phyloP scores from a whole-genome alignment of 2,888 invertebrate genomes.

The Argyresthia albistria region DNA sequence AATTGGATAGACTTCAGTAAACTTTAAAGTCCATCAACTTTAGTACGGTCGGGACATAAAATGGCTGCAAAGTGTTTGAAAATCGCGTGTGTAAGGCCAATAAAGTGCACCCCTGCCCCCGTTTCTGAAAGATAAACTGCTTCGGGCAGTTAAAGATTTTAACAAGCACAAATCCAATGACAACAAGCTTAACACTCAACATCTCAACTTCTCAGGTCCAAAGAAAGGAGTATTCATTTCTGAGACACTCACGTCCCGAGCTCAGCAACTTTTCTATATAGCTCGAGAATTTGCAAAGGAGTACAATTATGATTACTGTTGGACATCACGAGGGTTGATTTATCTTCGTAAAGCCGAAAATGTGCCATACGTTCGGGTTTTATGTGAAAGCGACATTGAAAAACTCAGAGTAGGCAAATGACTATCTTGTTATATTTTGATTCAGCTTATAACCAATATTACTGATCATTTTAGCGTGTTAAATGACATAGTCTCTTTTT shows the following conservation, averaged over 20 bases:
- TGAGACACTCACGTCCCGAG: not conserved
- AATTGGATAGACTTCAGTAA: slow-evolving; percentile 28
- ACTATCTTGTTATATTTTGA: not conserved
- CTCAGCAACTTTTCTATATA: not conserved
- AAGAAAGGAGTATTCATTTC: not conserved
- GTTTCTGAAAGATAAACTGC: not conserved
- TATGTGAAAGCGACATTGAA: not conserved
- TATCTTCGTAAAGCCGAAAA: not conserved
- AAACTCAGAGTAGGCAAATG: not conserved
- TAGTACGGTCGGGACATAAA: slow-evolving; percentile 22
- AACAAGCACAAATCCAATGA: not conserved
- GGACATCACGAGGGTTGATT: not conserved
- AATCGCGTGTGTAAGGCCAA: slow-evolving; percentile 10
- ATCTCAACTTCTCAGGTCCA: not conserved
- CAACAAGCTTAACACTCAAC: not conserved
- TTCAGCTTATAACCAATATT: too few species aligned
- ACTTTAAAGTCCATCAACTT: slow-evolving; percentile 31
- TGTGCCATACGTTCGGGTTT: not conserved
- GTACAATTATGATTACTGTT: not conserved
- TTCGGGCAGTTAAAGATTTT: not conserved
- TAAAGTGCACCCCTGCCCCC: slow-evolving; percentile 3
- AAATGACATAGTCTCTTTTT: too few species aligned
- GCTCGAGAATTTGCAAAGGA: not conserved
- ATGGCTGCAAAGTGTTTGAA: slow-evolving; percentile 12
- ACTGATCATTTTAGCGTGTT: too few species aligned